phyloP scores from a whole-genome alignment of 2,888 invertebrate species.

The Leucophenga maculata region DNA sequence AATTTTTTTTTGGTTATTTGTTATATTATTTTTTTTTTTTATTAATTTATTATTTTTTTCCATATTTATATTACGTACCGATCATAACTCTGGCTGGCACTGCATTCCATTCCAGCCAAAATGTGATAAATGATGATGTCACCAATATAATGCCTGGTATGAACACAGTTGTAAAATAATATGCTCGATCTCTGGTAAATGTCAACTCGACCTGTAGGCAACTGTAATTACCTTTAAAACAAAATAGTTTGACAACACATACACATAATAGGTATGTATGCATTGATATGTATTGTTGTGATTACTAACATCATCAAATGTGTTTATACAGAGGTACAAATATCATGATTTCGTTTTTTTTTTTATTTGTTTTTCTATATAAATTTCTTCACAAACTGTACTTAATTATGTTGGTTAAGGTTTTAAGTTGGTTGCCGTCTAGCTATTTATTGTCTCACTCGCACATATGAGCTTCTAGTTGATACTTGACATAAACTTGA shows the following conservation, averaged over 20 bases:
- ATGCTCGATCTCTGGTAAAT: slow-evolving; percentile 95
- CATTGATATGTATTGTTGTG: too few relatives aligned
- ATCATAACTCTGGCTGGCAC: slow-evolving; percentile 97
- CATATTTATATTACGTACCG: slow-evolving; percentile 77
- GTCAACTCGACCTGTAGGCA: slow-evolving; percentile 94
- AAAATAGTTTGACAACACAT: slow-evolving; percentile 36
- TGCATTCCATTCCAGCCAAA: slow-evolving; percentile 98
- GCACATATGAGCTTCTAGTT: too few relatives aligned
- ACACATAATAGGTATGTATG: not conserved
- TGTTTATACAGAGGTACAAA: too few relatives aligned
- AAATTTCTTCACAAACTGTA: too few relatives aligned
- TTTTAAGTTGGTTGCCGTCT: too few relatives aligned
- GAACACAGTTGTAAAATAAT: slow-evolving; percentile 97
- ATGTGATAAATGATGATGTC: slow-evolving; percentile 96
- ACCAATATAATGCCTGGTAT: slow-evolving; percentile 97
- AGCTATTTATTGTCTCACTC: too few relatives aligned
- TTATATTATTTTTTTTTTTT: not conserved
- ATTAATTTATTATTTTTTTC: slow-evolving; percentile 26
- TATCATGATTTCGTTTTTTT: too few relatives aligned
- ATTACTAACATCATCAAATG: too few relatives aligned
- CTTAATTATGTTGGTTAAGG: too few relatives aligned
- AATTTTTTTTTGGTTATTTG: not conserved
- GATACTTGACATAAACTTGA: too few relatives aligned
- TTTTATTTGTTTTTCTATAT: too few relatives aligned
- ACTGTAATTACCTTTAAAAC: slow-evolving; percentile 92